Evolutionary conservation across 2,888 invertebrate genomes (phyloP).

Genomic region (Limnephilus lunatus): DNA sequence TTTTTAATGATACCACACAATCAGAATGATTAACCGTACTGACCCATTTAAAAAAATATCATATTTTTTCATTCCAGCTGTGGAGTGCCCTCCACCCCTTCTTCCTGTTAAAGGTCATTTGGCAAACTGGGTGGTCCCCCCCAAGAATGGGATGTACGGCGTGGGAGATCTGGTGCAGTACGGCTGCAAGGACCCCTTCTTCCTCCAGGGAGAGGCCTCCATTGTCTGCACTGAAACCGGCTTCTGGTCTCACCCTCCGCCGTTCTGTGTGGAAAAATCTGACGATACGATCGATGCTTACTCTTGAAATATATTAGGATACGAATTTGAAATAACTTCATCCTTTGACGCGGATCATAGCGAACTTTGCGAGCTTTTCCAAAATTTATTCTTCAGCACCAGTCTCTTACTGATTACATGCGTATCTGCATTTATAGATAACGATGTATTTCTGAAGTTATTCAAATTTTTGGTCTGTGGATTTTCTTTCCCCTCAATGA

Average conservation of each 20-base stretch:
- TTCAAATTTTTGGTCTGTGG: neutral
- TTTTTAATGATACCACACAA: neutral
- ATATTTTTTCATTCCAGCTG: conserved; percentile 79
- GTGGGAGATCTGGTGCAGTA: conserved; percentile 90
- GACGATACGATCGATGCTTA: conserved; percentile 16
- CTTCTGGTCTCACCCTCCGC: conserved; percentile 91
- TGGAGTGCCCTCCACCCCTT: conserved; percentile 87
- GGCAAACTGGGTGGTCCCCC: conserved; percentile 75
- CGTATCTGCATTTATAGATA: neutral
- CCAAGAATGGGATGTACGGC: conserved; percentile 81
- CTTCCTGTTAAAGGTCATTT: conserved; percentile 85
- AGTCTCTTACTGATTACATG: neutral
- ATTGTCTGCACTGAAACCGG: conserved; percentile 93
- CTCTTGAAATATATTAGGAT: neutral
- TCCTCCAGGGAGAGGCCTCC: conserved; percentile 86
- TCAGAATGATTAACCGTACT: neutral
- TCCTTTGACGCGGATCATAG: neutral
- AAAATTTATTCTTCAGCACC: neutral
- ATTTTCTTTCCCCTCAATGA: neutral
- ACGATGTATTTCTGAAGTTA: neutral
- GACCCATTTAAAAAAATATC: neutral
- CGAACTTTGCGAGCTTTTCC: neutral
- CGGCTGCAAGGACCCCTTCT: conserved; percentile 83
- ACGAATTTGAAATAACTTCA: neutral
- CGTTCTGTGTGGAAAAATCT: conserved; percentile 80